A percentile compares a stretch with the other conserved stretches of the same genome.
These are phyloP conservation scores for Uropetala carovei DNA, from an alignment of 2,888 invertebrate genomes.

Conservation along the genomic window DNA sequence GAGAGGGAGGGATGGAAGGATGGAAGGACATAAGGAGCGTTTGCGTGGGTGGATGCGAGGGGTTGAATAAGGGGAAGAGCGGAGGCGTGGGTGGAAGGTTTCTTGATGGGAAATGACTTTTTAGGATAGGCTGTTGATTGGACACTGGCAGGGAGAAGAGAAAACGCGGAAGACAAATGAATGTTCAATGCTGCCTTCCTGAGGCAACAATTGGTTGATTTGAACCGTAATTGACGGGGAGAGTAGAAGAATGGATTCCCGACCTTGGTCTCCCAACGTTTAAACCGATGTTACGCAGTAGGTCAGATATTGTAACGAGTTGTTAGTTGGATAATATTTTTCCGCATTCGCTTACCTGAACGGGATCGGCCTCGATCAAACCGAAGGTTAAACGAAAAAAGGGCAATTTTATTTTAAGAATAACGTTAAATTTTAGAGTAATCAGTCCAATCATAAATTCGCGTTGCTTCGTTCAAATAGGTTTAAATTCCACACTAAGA, in stretches of 20 bases:
- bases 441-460: no score
- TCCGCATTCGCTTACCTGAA: no score
- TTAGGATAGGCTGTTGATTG: not conserved
- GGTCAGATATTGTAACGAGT: no score
- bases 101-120: conserved; percentile 8
- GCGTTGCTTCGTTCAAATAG: no score
- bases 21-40: not conserved
- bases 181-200: not conserved
- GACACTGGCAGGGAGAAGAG: not conserved
- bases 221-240: conserved; percentile 14
- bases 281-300: no score
- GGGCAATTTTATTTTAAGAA: no score
- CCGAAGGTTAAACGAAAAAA: no score
- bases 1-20: not conserved
- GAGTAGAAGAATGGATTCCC: conserved; percentile 10
- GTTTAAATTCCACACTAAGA: no score
- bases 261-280: not conserved
- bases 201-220: conserved; percentile 25
- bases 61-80: not conserved
- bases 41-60: not conserved
- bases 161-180: conserved; percentile 19
- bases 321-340: no score
- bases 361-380: no score
- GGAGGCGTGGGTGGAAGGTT: no score
- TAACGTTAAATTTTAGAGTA: no score